Percentiles rank a stretch among this genome's conserved stretches.
phyloP scores from a whole-genome alignment of 2,113 vertebrate genomes.

The Motacilla alba region DNA sequence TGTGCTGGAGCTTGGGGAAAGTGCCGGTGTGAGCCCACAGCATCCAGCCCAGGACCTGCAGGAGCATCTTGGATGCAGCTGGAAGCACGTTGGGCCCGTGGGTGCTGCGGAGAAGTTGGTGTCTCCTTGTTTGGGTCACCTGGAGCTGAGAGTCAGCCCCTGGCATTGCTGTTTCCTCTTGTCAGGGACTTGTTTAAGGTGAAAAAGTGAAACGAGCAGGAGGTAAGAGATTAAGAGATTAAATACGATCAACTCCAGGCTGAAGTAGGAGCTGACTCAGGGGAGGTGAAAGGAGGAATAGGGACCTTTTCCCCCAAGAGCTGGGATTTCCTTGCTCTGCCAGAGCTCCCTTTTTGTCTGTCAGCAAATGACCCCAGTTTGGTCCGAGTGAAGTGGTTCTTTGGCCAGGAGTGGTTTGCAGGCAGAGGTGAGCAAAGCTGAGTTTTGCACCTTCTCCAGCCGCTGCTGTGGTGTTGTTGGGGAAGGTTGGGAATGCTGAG shows the following conservation, averaged over 20 bases:
- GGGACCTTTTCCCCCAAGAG: background rate
- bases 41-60: background rate
- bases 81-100: accelerated
- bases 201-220: constrained; percentile 24
- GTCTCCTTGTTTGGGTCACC: background rate
- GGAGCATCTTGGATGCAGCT: background rate
- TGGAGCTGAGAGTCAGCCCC: background rate
- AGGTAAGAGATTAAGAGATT: constrained; percentile 27
- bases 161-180: background rate
- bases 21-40: background rate
- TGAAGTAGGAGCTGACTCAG: background rate
- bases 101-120: accelerated
- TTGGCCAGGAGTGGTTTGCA: background rate
- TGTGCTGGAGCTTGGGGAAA: background rate
- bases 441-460: background rate
- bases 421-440: background rate
- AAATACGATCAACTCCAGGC: background rate
- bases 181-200: background rate
- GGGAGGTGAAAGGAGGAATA: background rate
- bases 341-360: background rate
- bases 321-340: background rate
- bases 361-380: background rate
- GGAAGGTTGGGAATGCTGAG: background rate
- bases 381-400: accelerated
- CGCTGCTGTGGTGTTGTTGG: background rate